Conservation (phyloP, 2,797 vertebrate genomes). For the Propithecus perrieri region DNA sequence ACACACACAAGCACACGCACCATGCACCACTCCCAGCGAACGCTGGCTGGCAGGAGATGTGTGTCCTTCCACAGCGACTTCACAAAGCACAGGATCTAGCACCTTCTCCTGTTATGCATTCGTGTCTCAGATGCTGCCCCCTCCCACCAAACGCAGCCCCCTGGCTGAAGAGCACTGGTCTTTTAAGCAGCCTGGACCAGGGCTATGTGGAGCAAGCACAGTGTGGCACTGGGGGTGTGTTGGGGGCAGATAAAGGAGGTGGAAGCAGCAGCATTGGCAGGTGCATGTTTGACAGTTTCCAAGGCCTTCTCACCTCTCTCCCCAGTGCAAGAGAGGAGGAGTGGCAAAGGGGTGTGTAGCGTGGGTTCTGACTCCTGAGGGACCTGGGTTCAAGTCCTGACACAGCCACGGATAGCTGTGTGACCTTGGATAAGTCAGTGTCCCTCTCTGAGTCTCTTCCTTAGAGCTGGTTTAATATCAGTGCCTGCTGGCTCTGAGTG, state of each 20-base stretch:
- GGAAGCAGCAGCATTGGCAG: rapidly evolving
- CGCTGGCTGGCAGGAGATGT: rapidly evolving
- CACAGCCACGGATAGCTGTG: background rate
- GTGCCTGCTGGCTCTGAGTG: background rate
- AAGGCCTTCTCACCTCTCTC: background rate
- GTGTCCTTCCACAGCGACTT: background rate
- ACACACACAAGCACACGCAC: rapidly evolving
- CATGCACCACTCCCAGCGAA: too few relatives aligned
- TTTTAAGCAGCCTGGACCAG: background rate
- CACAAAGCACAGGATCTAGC: background rate
- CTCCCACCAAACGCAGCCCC: background rate
- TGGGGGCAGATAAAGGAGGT: background rate
- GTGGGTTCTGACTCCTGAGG: background rate
- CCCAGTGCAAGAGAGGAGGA: background rate
- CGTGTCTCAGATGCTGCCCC: rapidly evolving
- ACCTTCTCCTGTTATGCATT: rapidly evolving
- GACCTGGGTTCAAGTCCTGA: background rate
- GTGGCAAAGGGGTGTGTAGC: too few relatives aligned
- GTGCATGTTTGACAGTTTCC: rapidly evolving
- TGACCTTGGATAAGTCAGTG: background rate
- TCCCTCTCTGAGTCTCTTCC: background rate
- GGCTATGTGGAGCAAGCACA: background rate
- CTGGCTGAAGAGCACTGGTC: background rate
- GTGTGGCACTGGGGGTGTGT: rapidly evolving
- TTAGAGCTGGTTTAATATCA: background rate